phyloP scores from a whole-genome alignment of 2,797 vertebrate genomes.

The Enteromius treurensis region DNA sequence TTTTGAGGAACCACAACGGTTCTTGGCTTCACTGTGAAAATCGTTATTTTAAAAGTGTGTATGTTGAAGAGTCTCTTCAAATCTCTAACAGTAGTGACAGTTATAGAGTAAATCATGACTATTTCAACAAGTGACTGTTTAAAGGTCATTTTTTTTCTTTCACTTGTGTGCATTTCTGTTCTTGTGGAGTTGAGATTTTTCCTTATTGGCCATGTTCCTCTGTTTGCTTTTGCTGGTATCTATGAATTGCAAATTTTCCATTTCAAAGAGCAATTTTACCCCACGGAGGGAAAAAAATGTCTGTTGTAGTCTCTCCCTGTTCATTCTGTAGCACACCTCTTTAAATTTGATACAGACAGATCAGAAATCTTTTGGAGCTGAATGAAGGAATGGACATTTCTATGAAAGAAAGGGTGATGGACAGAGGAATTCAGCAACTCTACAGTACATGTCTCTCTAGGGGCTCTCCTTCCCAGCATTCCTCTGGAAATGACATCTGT shows the following conservation, averaged over 20 bases:
- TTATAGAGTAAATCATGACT: background rate
- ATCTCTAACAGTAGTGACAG: background rate
- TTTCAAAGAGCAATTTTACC: constrained; percentile 8
- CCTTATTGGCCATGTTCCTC: background rate
- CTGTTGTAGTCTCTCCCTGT: background rate
- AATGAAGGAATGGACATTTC: constrained; percentile 23
- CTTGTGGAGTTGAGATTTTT: background rate
- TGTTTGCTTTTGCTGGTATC: constrained; percentile 19
- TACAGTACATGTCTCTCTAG: background rate
- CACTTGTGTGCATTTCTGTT: too few relatives aligned
- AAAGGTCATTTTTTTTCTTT: too few relatives aligned
- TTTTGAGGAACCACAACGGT: background rate
- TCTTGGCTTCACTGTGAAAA: background rate
- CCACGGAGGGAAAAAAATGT: background rate
- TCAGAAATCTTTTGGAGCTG: constrained; percentile 8
- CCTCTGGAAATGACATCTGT: constrained; percentile 29
- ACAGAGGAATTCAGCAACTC: constrained; percentile 28
- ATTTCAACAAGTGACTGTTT: background rate
- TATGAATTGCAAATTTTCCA: constrained; percentile 36
- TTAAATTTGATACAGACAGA: constrained; percentile 27
- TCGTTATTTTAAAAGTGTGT: background rate
- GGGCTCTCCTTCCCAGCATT: background rate
- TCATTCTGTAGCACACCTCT: background rate
- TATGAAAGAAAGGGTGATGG: background rate
- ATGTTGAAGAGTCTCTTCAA: background rate